Conservation (phyloP, 2,113 vertebrate genomes). For the Gallinago media region DNA sequence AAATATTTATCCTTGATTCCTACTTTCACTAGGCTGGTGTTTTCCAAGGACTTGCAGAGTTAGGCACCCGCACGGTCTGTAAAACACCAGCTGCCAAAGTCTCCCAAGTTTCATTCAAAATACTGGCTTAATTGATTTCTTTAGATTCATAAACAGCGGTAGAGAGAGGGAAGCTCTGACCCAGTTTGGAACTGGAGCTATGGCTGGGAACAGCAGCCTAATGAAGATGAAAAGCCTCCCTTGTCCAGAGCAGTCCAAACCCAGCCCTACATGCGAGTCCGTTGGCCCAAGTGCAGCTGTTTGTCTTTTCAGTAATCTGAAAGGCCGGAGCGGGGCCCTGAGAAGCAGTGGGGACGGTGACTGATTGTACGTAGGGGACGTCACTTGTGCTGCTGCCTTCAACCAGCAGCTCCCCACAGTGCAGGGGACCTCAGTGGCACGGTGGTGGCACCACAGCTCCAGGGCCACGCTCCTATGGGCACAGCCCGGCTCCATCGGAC, state of each 20-base stretch:
- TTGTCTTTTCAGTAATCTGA: conserved; percentile 41
- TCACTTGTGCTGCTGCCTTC: neutral
- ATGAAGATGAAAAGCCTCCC: conserved; percentile 57
- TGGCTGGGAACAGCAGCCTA: conserved; percentile 37
- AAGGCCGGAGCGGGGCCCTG: neutral
- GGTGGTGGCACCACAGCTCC: accelerated
- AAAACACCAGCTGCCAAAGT: neutral
- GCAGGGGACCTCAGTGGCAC: neutral
- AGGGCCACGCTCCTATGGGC: accelerated
- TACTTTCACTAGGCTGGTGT: neutral
- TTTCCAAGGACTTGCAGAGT: neutral
- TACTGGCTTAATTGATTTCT: conserved; percentile 21
- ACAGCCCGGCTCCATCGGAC: accelerated
- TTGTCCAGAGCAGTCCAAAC: conserved; percentile 16
- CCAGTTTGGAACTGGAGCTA: neutral
- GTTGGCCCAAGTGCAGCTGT: conserved; percentile 49
- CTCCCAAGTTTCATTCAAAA: neutral
- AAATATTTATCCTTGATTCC: neutral
- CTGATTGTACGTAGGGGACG: neutral
- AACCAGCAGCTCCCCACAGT: accelerated
- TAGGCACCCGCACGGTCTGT: neutral
- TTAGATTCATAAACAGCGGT: neutral
- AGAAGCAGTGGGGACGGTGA: neutral
- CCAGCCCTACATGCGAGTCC: neutral
- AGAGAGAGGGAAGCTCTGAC: conserved; percentile 18